Percentiles rank a stretch among this genome's conserved stretches.
phyloP scores from a whole-genome alignment of 30 jellyfish, hydroid and myxozoan species.

The Aurelia sp. region DNA sequence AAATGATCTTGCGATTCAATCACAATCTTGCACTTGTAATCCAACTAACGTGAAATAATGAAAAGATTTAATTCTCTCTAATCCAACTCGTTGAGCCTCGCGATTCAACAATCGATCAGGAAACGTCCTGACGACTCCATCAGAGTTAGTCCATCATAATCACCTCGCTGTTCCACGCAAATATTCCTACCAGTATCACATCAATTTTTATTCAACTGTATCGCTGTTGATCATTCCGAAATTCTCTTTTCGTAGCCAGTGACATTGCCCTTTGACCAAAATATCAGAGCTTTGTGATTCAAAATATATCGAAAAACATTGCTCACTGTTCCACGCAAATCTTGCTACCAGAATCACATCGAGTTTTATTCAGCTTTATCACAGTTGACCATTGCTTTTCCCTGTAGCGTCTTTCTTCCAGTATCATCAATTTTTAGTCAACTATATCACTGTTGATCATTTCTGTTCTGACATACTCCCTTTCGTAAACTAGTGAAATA shows the following conservation, averaged over 20 bases:
- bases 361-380: no score
- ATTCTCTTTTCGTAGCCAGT: no score
- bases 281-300: no score
- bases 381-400: no score
- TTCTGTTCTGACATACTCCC: no score
- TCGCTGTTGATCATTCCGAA: no score
- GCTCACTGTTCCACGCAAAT: neutral
- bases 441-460: no score
- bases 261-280: no score
- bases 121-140: conserved; percentile 12
- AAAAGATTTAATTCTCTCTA: conserved; percentile 50
- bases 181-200: neutral
- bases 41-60: conserved; percentile 61
- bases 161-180: neutral
- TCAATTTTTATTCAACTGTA: no score
- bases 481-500: no score
- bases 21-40: conserved; percentile 57
- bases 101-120: conserved; percentile 55
- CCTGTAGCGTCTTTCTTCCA: neutral
- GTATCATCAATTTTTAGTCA: no score
- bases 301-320: no score
- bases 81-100: conserved; percentile 45
- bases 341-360: neutral
- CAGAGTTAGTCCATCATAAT: neutral
- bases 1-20: conserved; percentile 42